Percentiles rank a stretch among this genome's conserved stretches.
Conservation (phyloP, 1,140 invertebrate genomes). For the Ceratitis capitata region DNA sequence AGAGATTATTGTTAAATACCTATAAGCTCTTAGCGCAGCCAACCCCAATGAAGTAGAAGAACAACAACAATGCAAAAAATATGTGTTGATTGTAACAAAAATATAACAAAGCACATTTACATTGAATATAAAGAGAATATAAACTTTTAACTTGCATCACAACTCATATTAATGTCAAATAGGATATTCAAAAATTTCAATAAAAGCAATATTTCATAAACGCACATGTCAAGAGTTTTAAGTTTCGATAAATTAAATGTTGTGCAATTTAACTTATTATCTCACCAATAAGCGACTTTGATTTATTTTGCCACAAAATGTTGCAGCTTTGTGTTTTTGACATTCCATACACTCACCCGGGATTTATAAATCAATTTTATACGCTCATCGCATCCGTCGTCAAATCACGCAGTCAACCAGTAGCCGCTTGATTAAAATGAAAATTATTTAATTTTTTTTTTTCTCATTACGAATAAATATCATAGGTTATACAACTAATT, state of each 20-base stretch:
- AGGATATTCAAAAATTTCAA: neutral
- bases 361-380: constrained; percentile 6
- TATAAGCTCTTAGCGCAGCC: no score
- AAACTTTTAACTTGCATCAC: no score
- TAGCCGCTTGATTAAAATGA: neutral
- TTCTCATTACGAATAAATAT: neutral
- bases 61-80: no score
- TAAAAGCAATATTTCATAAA: neutral
- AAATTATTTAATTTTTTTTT: neutral
- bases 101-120: no score
- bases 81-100: no score
- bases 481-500: no score
- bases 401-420: neutral
- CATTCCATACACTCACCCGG: neutral
- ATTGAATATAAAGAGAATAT: no score
- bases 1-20: no score
- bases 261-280: neutral
- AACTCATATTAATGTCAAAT: neutral
- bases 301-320: neutral
- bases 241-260: neutral
- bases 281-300: neutral
- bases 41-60: no score
- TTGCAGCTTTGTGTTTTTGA: neutral
- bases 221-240: neutral
- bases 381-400: neutral